Evolutionary conservation across 2,888 invertebrate genomes (phyloP), one percentile per base, ranked within the genome.

Genomic region (Eueremaeus valkanovi): DNA sequence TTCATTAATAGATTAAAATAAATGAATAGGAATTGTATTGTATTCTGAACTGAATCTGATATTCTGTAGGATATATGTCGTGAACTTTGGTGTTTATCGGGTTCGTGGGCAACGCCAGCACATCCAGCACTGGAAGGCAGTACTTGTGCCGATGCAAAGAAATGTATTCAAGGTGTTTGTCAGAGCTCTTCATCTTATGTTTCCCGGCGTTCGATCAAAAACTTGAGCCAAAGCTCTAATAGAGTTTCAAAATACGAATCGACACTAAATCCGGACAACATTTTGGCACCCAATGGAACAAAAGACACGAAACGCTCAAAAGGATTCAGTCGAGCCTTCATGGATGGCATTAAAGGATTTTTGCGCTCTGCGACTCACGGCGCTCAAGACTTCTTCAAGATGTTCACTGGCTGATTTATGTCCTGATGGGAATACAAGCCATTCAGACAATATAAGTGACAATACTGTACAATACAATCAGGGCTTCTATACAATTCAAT

Each of bases 121-220:
- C 83, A 83, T 79, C 83, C 83, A 18, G 83, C 83, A 6, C 76
- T 83, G 11, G 83, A 83, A 77, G 83, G 83, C 21, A 82, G 82
- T 13, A 77, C 80, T n/a, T 83, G 83, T 77, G 82, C 79, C 36
- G 49, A 72, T 31, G 76, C 70, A 33, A 78, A 78, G 58, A 45
- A 45, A 36, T 78, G 78, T 55, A 63, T 36, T 16, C 75, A 78
- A 73, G 78, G 78, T 21, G 31, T 40, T 11, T 78, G 78, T 40
- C 40, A 33, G 31, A 66, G 66, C 11, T 66, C 66, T 36, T 31
- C 66, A 8, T 31, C 66, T 18, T 36, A 66, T 66, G 45, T 72
- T 18, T 45, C 45, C 8, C 42, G 27, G 6, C 72, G 49, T 49
- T 72, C 72, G 13, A n/a, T 29, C 3, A 18, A 36, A 16, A 72